These are phyloP conservation scores for Cyclura pinguis DNA, from an alignment of 2,797 vertebrate species.

Conservation along the genomic window DNA sequence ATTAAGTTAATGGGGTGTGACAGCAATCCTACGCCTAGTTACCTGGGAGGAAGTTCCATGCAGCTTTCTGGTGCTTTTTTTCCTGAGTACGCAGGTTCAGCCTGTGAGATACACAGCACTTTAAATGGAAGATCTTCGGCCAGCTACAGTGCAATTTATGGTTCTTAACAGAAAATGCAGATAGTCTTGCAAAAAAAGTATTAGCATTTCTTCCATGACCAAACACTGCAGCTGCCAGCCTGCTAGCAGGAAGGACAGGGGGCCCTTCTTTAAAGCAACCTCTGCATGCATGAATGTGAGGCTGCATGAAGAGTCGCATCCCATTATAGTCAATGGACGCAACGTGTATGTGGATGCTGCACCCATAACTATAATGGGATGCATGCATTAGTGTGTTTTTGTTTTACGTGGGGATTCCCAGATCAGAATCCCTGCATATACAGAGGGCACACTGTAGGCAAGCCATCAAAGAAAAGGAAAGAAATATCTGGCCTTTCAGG, in stretches of 20 bases:
- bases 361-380: too few species aligned
- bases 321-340: too few species aligned
- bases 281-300: too few species aligned
- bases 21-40: slow-evolving; percentile 10
- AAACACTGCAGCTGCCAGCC: background rate
- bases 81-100: background rate
- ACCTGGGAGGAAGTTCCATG: background rate
- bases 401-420: too few species aligned
- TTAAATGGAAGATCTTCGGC: slow-evolving; percentile 9
- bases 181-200: background rate
- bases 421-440: too few species aligned
- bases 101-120: background rate
- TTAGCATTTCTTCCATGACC: background rate
- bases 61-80: background rate
- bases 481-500: background rate
- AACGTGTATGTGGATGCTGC: too few species aligned
- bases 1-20: slow-evolving; percentile 14
- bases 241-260: background rate
- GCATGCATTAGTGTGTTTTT: too few species aligned
- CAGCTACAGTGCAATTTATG: background rate
- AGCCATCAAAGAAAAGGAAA: background rate
- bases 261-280: too few species aligned
- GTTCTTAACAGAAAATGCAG: background rate
- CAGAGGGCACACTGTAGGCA: too few species aligned
- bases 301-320: too few species aligned